These are phyloP conservation scores for Quadroppia sp. DNA, from an alignment of 2,888 invertebrate genomes.

Conservation along the genomic window DNA sequence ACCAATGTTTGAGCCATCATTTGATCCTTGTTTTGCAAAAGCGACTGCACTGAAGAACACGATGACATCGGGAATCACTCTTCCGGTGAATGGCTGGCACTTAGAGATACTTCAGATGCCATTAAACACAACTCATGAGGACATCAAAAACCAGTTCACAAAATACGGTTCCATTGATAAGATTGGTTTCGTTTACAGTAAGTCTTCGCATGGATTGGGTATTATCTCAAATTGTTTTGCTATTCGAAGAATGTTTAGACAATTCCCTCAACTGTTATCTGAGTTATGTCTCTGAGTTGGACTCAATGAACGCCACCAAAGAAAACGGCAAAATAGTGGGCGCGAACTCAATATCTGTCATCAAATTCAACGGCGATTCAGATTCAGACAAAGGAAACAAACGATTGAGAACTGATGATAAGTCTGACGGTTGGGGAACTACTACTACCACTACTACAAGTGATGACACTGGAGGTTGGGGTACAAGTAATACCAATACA, in stretches of 20 bases:
- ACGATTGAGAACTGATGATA: conserved; percentile 10
- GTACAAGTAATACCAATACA: not conserved
- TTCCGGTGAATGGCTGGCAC: conserved; percentile 6
- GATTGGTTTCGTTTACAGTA: conserved; percentile 9
- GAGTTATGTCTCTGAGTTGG: not conserved
- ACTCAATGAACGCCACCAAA: not conserved
- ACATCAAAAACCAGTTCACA: not conserved
- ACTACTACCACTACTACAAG: not conserved
- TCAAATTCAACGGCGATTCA: not conserved
- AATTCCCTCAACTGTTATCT: not conserved
- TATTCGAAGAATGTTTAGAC: not conserved
- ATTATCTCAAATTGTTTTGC: not conserved
- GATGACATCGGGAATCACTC: too few species aligned
- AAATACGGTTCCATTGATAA: conserved; percentile 12
- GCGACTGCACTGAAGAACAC: too few species aligned
- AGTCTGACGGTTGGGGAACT: not conserved
- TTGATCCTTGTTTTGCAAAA: too few species aligned
- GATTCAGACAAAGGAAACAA: conserved; percentile 7
- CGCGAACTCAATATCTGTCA: not conserved
- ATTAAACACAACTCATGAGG: not conserved
- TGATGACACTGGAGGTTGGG: not conserved
- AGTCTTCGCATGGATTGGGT: not conserved
- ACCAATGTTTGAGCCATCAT: too few species aligned
- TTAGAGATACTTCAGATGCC: not conserved
- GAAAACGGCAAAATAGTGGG: conserved; percentile 6